Evolutionary conservation across 1,140 invertebrate species (phyloP).

Genomic region (Drosophila watanabei): DNA sequence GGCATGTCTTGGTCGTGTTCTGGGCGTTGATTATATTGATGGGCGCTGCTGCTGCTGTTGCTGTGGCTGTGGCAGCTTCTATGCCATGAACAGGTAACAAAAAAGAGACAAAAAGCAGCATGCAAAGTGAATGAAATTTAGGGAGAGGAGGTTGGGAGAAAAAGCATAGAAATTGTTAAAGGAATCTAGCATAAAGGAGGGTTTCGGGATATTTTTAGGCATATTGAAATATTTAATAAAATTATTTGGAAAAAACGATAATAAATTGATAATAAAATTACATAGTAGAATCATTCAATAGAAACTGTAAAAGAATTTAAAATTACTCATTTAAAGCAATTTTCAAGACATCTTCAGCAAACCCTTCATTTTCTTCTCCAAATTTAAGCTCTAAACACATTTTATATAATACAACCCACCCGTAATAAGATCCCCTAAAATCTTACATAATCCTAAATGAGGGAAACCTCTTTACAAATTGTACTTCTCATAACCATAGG

Average conservation of each 20-base stretch:
- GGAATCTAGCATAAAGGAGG: background rate
- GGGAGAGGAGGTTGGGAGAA: background rate
- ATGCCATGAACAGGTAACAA: constrained; percentile 37
- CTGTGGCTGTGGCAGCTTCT: constrained; percentile 1
- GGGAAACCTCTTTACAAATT: constrained; percentile 5
- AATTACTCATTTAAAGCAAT: too few relatives aligned
- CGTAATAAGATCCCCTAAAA: constrained; percentile 7
- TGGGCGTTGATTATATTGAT: constrained; percentile 61
- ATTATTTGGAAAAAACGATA: background rate
- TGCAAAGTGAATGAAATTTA: constrained; percentile 17
- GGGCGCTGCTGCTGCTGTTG: constrained; percentile 13
- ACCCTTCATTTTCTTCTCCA: background rate
- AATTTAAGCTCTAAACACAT: background rate
- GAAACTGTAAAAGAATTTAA: too few relatives aligned
- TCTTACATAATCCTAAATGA: constrained; percentile 21
- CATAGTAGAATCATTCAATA: too few relatives aligned
- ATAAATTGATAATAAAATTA: background rate
- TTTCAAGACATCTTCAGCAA: background rate
- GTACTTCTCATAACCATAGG: constrained; percentile 51
- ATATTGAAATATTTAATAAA: background rate
- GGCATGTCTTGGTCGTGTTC: constrained; percentile 48
- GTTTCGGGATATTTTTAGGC: background rate
- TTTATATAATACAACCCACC: background rate
- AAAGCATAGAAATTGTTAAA: background rate
- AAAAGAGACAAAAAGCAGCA: constrained; percentile 26